Base-by-base conservation (phyloP, 2,797 vertebrate species). In the Pseudotriccus pelzelni region DNA sequence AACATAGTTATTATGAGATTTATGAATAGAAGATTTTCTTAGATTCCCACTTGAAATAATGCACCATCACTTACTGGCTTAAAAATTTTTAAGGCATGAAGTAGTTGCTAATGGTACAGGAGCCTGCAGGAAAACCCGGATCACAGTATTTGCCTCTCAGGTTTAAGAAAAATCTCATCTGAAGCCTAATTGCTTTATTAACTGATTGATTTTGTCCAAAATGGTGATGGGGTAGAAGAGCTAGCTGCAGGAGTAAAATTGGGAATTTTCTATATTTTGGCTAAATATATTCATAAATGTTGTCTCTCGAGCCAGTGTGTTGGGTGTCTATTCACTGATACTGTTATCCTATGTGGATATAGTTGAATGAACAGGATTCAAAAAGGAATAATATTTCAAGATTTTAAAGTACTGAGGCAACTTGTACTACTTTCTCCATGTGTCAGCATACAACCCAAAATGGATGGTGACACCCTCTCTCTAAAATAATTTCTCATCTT, bases 401-500 rank as follows among this genome's bases (percentile, higher is more conserved):
- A 60, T 58, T 59, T 89, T 18, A 78, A 95, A 90, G 32, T n/a
- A 66, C 30, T 78, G 30, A 72, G 23, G 18, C 43, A 85, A 46
- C 11, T 75, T 47, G 28, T 55, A 63, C 41, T 67, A 16, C 47
- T 66, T 93, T 60, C 44, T 90, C 43, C 41, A 78, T 83, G 25
- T 32, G 47, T 64, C 73, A 85, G 68, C 46, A 83, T 81, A 69
- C n/a, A 86, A 68, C 14, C 8, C 39, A 66, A 85, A 93, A 93
- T 52, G 44, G 43, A 56, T 32, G 46, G 73, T 58, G 70, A 78
- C 76, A 94, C 73, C 46, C 69, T 92, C 60, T 66, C 44, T 73
- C 52, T 66, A 80, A 89, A 91, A 81, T 73, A 56, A 73, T 68
- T 87, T 87, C 72, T 77, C 43, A 44, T 73, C 53, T 89, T 96